These are phyloP conservation scores for Drosophila fulvimacula DNA, from an alignment of 2,888 invertebrate species.

Conservation along the genomic window DNA sequence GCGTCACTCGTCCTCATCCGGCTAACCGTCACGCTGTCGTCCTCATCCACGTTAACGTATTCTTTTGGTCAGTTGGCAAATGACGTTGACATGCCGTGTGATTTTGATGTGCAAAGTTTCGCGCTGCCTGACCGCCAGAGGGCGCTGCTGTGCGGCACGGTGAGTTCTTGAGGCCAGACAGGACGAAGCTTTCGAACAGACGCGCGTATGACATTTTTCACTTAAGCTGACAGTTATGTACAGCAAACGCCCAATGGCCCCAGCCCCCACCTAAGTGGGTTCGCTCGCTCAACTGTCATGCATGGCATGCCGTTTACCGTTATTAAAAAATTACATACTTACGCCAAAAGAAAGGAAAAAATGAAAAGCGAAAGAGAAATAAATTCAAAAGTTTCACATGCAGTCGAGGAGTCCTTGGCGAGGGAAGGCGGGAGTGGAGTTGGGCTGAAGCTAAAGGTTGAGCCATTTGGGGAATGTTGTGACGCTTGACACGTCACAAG, in stretches of 20 bases:
- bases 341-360: slow-evolving; percentile 22
- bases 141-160: slow-evolving; percentile 24
- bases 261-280: not conserved
- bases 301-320: slow-evolving; percentile 74
- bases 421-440: not conserved
- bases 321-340: slow-evolving; percentile 77
- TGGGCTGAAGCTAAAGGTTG: slow-evolving; percentile 4
- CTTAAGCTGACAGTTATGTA: slow-evolving; percentile 81
- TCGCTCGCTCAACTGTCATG: slow-evolving; percentile 74
- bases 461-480: slow-evolving; percentile 66
- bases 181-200: slow-evolving; percentile 45
- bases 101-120: slow-evolving; percentile 65
- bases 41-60: slow-evolving; percentile 1
- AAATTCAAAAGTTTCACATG: slow-evolving; percentile 77
- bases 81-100: slow-evolving; percentile 69
- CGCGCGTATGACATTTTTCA: slow-evolving; percentile 81
- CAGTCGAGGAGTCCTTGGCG: slow-evolving; percentile 22
- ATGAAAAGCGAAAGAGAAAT: slow-evolving; percentile 48
- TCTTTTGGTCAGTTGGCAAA: slow-evolving; percentile 49
- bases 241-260: slow-evolving; percentile 26
- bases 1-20: not conserved
- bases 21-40: slow-evolving; percentile 8
- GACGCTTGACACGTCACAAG: slow-evolving; percentile 81
- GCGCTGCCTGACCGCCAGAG: slow-evolving; percentile 40
- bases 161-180: slow-evolving; percentile 35